Base-by-base conservation (phyloP, 2,797 vertebrate genomes). In the Ficedula albicollis region DNA sequence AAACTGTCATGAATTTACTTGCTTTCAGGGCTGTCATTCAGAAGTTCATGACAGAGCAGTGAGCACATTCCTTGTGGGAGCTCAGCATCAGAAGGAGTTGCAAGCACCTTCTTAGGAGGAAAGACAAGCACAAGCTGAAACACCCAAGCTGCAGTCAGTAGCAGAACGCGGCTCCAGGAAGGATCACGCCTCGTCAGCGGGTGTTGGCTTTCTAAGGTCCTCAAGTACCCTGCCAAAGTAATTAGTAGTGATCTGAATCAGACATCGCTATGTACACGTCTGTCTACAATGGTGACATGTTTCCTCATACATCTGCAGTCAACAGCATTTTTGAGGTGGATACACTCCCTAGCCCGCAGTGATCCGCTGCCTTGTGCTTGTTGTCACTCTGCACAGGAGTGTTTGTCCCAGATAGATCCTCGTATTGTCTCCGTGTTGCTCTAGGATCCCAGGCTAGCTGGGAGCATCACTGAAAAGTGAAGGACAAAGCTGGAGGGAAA, bases 161-260 rank as follows among this genome's bases (percentile, higher is more conserved):
- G 44, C 84, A 92, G 62, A 81, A 22, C 72, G 38, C 22, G 4
- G 46, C 63, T 58, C 13, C 39, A 39, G 87, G 63, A 86, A 55
- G 41, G 36, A 78, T 67, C 38, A 15, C 1, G 8, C 32, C 54
- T 94, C 34, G 41, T 32, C 55, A 78, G 54, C 1, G 15, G 92
- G 84, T 78, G 77, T 86, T 92, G 92, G 51, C 80, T 74, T 92
- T 91, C 77, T 39, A 79, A 89, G 68, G 82, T 84, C 77, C 70
- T 86, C 74, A 88, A 84, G 36, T 18, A 60, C 58, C 54, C 56
- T 92, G 70, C 80, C 82, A 78, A 87, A 55, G 79, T 92, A 82
- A 96, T 96, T 94, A 94, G 80, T 5, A 87, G 59, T 43, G 90
- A 95, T 91, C 95, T 84, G 64, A 93, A 93, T 96, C 89, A 96